A percentile compares a stretch with the other conserved stretches of the same genome.
phyloP scores from a whole-genome alignment of 2,797 vertebrate species.

The Pangasius mekongensis region DNA sequence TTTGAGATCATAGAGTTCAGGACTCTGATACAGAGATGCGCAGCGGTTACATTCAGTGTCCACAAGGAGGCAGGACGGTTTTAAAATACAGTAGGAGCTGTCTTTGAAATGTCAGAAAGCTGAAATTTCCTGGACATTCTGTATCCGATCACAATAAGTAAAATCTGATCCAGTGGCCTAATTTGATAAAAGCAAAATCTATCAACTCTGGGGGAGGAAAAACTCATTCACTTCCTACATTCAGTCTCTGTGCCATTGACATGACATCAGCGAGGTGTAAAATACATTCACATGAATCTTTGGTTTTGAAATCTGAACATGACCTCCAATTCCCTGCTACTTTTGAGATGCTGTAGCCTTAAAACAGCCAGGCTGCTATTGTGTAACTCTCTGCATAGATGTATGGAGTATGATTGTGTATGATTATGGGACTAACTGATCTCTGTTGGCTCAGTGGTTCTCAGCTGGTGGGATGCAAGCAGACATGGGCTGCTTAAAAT shows the following conservation, averaged over 20 bases:
- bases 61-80: slow-evolving; percentile 22
- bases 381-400: background rate
- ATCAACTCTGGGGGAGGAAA: background rate
- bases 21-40: background rate
- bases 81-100: background rate
- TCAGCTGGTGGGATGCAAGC: background rate
- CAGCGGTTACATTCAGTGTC: slow-evolving; percentile 29
- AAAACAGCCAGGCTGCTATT: background rate
- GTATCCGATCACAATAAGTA: background rate
- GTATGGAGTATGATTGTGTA: background rate
- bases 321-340: background rate
- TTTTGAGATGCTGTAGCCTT: background rate
- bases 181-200: background rate
- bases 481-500: background rate
- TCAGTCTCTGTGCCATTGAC: background rate
- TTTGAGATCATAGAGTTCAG: background rate
- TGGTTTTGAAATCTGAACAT: background rate
- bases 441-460: background rate
- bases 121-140: background rate
- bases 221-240: background rate
- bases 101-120: background rate
- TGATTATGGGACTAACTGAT: background rate
- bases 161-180: background rate
- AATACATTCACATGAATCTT: slow-evolving; percentile 2
- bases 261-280: background rate